Percentiles rank a stretch among this genome's conserved stretches.
phyloP scores from a whole-genome alignment of 2,797 vertebrate genomes.

The Columba guinea region DNA sequence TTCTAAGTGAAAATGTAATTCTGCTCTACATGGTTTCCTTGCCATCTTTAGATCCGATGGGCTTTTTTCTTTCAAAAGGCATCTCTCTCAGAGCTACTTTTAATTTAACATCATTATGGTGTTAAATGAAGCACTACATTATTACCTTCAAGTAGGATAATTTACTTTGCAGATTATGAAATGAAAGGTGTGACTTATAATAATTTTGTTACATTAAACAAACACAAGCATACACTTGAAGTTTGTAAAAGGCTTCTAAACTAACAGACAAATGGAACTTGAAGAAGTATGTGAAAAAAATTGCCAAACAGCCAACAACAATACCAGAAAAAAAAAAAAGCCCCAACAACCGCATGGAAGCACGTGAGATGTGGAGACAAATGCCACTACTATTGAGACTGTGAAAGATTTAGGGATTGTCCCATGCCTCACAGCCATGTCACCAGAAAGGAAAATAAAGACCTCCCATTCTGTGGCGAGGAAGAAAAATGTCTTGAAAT shows the following conservation, averaged over 20 bases:
- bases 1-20: background rate
- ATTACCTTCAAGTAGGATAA: conserved; percentile 41
- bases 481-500: background rate
- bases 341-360: background rate
- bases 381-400: background rate
- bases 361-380: background rate
- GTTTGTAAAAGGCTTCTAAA: background rate
- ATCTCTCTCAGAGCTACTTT: background rate
- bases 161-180: conserved; percentile 43
- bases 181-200: conserved; percentile 44
- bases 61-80: background rate
- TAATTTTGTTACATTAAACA: conserved; percentile 47
- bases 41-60: background rate
- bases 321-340: background rate
- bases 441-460: background rate
- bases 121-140: conserved; percentile 43
- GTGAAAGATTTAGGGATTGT: background rate
- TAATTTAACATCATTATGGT: conserved; percentile 44
- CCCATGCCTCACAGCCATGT: background rate
- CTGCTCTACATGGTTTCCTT: background rate
- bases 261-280: background rate
- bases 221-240: background rate
- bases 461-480: background rate
- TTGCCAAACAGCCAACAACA: background rate
- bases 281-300: background rate